Percentiles rank a stretch among this genome's conserved stretches.
Evolutionary conservation across 2,797 vertebrate genomes (phyloP).

Genomic region (Poeciliopsis gracilis): DNA sequence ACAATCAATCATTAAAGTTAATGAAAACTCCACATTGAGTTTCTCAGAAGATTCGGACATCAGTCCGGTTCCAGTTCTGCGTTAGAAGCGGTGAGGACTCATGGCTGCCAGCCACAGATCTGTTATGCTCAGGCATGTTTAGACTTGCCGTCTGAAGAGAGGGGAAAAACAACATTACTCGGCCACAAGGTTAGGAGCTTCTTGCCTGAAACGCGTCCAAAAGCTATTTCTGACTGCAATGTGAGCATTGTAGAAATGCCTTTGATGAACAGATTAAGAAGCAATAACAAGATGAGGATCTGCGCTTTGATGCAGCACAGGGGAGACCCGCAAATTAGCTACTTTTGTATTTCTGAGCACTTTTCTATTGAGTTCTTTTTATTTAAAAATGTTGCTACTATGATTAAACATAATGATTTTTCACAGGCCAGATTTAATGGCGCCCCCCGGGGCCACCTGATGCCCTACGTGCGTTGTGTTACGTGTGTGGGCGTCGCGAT

Average conservation of each 20-base stretch:
- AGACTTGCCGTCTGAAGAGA: slow-evolving; percentile 28
- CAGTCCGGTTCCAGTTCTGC: slow-evolving; percentile 13
- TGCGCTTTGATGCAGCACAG: no score
- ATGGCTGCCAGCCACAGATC: slow-evolving; percentile 16
- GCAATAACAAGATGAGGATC: background rate
- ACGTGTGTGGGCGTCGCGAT: background rate
- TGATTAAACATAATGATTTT: no score
- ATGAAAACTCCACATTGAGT: background rate
- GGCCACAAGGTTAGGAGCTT: slow-evolving; percentile 20
- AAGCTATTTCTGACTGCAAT: slow-evolving; percentile 5
- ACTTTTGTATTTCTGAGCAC: no score
- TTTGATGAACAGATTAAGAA: background rate
- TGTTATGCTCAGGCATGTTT: slow-evolving; percentile 47
- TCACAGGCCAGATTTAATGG: no score
- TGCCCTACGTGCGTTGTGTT: no score
- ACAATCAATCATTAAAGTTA: background rate
- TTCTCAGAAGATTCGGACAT: background rate
- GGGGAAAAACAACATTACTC: slow-evolving; percentile 24
- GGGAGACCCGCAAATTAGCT: no score
- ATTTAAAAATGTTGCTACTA: no score
- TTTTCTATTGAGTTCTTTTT: no score
- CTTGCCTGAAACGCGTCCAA: slow-evolving; percentile 19
- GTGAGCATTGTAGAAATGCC: background rate
- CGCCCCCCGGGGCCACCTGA: no score
- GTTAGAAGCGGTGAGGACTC: slow-evolving; percentile 14